Percentiles rank a stretch among this genome's conserved stretches.
These are phyloP conservation scores for Sphaeramia orbicularis DNA, from an alignment of 2,797 vertebrate genomes.

Conservation along the genomic window DNA sequence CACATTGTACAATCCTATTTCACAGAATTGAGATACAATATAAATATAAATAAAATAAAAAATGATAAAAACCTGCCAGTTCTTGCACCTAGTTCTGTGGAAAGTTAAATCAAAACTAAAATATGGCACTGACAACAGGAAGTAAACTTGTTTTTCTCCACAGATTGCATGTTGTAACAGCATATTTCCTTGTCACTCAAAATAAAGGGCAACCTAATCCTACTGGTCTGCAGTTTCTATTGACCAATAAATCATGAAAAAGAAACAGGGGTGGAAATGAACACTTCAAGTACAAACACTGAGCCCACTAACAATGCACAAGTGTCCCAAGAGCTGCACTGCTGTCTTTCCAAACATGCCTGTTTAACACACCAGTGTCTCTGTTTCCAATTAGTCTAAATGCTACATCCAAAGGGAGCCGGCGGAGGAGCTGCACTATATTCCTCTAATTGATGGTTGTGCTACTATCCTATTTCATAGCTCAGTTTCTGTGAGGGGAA, in stretches of 20 bases:
- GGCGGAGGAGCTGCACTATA: conserved; percentile 51
- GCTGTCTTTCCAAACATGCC: conserved; percentile 65
- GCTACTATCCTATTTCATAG: conserved; percentile 73
- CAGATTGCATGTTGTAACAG: conserved; percentile 20
- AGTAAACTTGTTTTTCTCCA: conserved; percentile 21
- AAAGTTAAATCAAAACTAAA: conserved; percentile 16
- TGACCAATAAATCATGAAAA: conserved; percentile 46
- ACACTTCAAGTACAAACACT: conserved; percentile 34
- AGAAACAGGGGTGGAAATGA: conserved; percentile 30
- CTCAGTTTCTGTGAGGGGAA: conserved; percentile 49
- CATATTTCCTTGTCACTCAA: conserved; percentile 26
- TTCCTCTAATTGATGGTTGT: conserved; percentile 73
- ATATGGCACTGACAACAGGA: conserved; percentile 8
- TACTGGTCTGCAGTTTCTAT: conserved; percentile 37
- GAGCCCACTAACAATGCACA: conserved; percentile 51
- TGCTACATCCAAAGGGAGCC: conserved; percentile 64
- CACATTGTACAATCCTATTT: too few relatives aligned
- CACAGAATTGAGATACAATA: too few relatives aligned
- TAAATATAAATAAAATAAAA: too few relatives aligned
- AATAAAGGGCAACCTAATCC: conserved; percentile 32
- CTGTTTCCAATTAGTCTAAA: conserved; percentile 79
- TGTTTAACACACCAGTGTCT: conserved; percentile 61
- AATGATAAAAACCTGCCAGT: conserved; percentile 7
- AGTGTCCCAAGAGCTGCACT: conserved; percentile 54
- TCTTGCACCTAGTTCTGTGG: conserved; percentile 20